These are phyloP conservation scores for Lottia scabra DNA, from an alignment of 2,888 invertebrate species.

Conservation along the genomic window DNA sequence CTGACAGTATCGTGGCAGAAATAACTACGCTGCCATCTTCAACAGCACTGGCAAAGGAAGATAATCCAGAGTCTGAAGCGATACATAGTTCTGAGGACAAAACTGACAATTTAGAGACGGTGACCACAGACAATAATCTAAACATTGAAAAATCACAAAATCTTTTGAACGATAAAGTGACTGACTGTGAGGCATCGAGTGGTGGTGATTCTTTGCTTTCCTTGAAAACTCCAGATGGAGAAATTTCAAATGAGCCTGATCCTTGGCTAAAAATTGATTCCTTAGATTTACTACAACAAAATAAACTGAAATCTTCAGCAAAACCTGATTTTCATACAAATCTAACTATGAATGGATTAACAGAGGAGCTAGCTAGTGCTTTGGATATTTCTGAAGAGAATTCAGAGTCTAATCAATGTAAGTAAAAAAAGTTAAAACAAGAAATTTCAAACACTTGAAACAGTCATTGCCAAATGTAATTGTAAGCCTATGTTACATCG, in stretches of 20 bases:
- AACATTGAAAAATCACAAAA: neutral
- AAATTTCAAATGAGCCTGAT: slow-evolving; percentile 18
- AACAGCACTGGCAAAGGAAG: neutral
- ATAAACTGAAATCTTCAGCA: slow-evolving; percentile 14
- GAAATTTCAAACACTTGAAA: too few species aligned
- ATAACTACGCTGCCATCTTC: neutral
- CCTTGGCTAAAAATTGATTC: slow-evolving; percentile 35
- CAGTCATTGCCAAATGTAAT: too few species aligned
- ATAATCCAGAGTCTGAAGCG: neutral
- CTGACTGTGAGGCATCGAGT: neutral
- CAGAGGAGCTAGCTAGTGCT: slow-evolving; percentile 60
- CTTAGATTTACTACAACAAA: slow-evolving; percentile 17
- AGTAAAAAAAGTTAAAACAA: too few species aligned
- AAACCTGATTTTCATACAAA: slow-evolving; percentile 61
- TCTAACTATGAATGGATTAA: slow-evolving; percentile 60
- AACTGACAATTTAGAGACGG: neutral
- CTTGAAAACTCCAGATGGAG: neutral
- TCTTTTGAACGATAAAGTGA: neutral
- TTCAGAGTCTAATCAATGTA: slow-evolving; percentile 14
- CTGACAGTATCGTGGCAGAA: neutral
- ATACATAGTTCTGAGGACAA: neutral
- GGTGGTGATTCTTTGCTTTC: neutral
- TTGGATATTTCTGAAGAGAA: slow-evolving; percentile 50
- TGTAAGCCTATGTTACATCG: too few species aligned
- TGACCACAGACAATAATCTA: neutral